Percentiles rank a stretch among this genome's conserved stretches.
Conservation (phyloP, 2,888 invertebrate species). For the Plebejus melissa region DNA sequence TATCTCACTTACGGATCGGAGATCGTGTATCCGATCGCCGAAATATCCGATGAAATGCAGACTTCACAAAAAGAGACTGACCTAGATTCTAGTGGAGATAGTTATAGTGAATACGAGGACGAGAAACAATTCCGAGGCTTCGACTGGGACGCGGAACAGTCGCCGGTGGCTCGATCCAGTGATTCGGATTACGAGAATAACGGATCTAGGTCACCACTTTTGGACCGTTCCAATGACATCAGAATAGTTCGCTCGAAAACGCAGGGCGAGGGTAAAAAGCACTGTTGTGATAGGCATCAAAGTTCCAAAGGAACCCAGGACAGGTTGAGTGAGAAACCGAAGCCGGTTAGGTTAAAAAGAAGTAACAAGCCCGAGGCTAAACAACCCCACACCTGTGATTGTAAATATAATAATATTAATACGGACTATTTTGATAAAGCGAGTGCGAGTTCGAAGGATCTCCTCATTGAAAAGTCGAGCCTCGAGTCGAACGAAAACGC, state of each 20-base stretch:
- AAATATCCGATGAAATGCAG: conserved; percentile 89
- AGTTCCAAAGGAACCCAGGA: conserved; percentile 51
- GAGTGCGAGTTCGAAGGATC: conserved; percentile 85
- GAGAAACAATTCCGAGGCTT: conserved; percentile 76
- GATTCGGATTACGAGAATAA: conserved; percentile 85
- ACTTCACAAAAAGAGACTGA: conserved; percentile 82
- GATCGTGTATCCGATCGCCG: conserved; percentile 90
- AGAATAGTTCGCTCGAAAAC: conserved; percentile 65
- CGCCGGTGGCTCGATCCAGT: conserved; percentile 69
- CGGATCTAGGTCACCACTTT: conserved; percentile 84
- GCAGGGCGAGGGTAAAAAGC: conserved; percentile 59
- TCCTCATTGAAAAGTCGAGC: conserved; percentile 80
- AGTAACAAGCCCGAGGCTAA: conserved; percentile 55
- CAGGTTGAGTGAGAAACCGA: conserved; percentile 59
- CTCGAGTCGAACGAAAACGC: conserved; percentile 73
- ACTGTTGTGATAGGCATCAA: conserved; percentile 59
- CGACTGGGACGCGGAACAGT: conserved; percentile 73
- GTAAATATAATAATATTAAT: conserved; percentile 52
- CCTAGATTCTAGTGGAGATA: conserved; percentile 78
- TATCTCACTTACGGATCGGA: conserved; percentile 84
- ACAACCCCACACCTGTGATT: conserved; percentile 52
- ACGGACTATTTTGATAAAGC: conserved; percentile 80
- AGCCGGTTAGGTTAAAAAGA: conserved; percentile 70
- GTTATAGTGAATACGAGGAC: conserved; percentile 81
- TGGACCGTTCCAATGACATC: conserved; percentile 74